Conservation (phyloP, 2,888 invertebrate species). For the Drosophila neonasuta region DNA sequence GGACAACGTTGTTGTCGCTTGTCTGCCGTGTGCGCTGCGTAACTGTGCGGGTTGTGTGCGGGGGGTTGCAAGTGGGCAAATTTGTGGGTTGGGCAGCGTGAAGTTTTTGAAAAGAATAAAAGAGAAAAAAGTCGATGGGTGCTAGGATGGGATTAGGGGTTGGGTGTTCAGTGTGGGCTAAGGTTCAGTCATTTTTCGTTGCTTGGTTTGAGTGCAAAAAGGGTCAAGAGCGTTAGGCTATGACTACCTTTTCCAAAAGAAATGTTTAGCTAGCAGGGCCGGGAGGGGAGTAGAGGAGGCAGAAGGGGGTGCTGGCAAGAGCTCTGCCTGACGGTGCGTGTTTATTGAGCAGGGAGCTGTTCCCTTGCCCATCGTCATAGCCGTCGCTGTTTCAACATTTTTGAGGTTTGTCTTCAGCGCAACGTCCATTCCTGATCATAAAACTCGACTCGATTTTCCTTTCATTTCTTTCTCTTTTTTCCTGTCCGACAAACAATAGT, state of each 20-base stretch:
- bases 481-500: constrained; percentile 16
- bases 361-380: constrained; percentile 11
- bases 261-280: constrained; percentile 37
- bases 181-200: constrained; percentile 37
- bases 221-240: constrained; percentile 69
- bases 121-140: constrained; percentile 37
- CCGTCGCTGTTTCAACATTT: constrained; percentile 57
- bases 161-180: not conserved
- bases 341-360: constrained; percentile 49
- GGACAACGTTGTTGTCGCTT: constrained; percentile 77
- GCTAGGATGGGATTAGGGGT: constrained; percentile 2
- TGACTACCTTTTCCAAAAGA: constrained; percentile 57
- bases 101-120: constrained; percentile 71
- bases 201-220: constrained; percentile 62
- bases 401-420: constrained; percentile 42
- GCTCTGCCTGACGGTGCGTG: constrained; percentile 41
- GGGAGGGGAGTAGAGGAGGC: not conserved
- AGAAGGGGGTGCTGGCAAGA: not conserved
- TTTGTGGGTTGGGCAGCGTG: constrained; percentile 54
- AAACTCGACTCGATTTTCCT: constrained; percentile 55
- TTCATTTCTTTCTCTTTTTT: constrained; percentile 21
- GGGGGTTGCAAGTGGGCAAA: not conserved
- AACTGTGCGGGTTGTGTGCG: constrained; percentile 22
- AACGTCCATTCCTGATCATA: constrained; percentile 51
- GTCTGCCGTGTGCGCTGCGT: constrained; percentile 54